Percentiles rank a stretch among this genome's conserved stretches.
Evolutionary conservation across 2,113 vertebrate genomes (phyloP).

Genomic region (Mesembrinibis cayennensis): DNA sequence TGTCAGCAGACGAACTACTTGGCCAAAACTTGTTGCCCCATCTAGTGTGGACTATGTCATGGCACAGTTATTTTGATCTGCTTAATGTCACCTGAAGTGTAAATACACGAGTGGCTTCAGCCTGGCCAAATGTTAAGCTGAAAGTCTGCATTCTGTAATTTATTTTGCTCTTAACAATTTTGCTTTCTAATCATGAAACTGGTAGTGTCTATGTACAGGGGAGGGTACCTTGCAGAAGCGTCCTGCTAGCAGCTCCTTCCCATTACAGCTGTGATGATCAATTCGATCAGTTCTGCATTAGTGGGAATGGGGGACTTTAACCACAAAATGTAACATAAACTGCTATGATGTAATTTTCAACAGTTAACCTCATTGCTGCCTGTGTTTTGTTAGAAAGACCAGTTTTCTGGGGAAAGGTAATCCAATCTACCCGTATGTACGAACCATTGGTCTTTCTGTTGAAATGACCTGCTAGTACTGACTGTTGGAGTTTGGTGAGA

Average conservation of each 20-base stretch:
- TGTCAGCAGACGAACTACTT: not conserved
- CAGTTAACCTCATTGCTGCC: not conserved
- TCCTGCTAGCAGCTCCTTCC: not conserved
- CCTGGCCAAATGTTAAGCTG: not conserved
- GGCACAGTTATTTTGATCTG: not conserved
- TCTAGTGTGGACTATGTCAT: not conserved
- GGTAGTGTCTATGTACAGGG: not conserved
- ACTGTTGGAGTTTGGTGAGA: not conserved
- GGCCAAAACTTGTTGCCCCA: not conserved
- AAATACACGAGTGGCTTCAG: not conserved
- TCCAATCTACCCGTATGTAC: not conserved
- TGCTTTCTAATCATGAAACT: not conserved
- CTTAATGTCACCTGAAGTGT: not conserved
- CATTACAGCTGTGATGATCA: not conserved
- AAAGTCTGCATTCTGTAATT: not conserved
- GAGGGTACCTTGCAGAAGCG: not conserved
- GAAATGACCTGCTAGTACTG: not conserved
- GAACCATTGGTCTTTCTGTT: not conserved
- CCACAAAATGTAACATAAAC: not conserved
- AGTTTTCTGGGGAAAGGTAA: not conserved
- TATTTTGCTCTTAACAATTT: not conserved
- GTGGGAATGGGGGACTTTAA: not conserved
- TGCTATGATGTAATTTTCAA: not conserved
- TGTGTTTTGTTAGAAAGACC: not conserved
- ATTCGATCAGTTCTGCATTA: not conserved